These are phyloP conservation scores for Drosophila asahinai DNA, from an alignment of 1,140 invertebrate species.

Conservation along the genomic window DNA sequence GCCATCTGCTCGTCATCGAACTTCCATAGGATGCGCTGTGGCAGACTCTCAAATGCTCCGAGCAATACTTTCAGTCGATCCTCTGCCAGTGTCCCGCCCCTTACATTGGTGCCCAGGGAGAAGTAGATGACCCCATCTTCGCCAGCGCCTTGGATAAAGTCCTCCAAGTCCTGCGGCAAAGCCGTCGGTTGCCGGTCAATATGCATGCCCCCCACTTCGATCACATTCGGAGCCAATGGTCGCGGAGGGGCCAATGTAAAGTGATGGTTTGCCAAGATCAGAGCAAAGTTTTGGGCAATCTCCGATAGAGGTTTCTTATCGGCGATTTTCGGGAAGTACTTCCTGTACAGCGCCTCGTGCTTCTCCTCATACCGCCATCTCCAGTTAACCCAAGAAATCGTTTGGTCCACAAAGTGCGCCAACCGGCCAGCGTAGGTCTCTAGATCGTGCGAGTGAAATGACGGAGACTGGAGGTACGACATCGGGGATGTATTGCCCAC, in stretches of 20 bases:
- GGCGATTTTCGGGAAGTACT: slow-evolving; percentile 58
- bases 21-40: slow-evolving; percentile 86
- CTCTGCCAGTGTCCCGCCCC: slow-evolving; percentile 85
- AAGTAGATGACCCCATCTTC: slow-evolving; percentile 87
- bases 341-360: slow-evolving; percentile 71
- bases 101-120: slow-evolving; percentile 86
- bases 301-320: slow-evolving; percentile 38
- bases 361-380: slow-evolving; percentile 43
- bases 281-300: slow-evolving; percentile 51
- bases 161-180: slow-evolving; percentile 78
- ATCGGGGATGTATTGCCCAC: slow-evolving; percentile 27
- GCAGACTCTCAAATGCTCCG: slow-evolving; percentile 43
- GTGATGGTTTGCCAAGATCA: slow-evolving; percentile 76
- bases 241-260: slow-evolving; percentile 60
- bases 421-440: slow-evolving; percentile 9
- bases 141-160: slow-evolving; percentile 86
- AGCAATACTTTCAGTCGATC: slow-evolving; percentile 76
- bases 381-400: slow-evolving; percentile 65
- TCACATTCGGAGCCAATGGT: slow-evolving; percentile 67
- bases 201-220: slow-evolving; percentile 87
- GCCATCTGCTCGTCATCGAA: slow-evolving; percentile 80
- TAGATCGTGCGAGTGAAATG: background rate
- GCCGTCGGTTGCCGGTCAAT: slow-evolving; percentile 73
- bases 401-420: slow-evolving; percentile 11
- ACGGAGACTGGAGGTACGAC: slow-evolving; percentile 19